phyloP scores from a whole-genome alignment of 2,797 vertebrate genomes.

The Sebastolobus altivelis region DNA sequence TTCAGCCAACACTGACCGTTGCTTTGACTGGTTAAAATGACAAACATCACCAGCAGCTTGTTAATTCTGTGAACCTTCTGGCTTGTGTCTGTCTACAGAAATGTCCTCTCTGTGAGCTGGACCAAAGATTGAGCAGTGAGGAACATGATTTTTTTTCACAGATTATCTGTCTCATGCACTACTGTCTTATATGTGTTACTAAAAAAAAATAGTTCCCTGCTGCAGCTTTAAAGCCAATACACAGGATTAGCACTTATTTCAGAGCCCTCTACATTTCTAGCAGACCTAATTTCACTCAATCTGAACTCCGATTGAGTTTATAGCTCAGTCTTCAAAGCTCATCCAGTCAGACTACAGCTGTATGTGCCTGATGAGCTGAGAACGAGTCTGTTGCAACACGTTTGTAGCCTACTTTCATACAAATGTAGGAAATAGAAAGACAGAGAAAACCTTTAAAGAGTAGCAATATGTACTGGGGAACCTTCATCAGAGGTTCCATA shows the following conservation, averaged over 20 bases:
- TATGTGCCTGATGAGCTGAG: background rate
- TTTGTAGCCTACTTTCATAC: background rate
- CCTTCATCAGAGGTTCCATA: background rate
- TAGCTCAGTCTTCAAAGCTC: background rate
- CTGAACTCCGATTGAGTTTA: background rate
- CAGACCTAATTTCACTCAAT: background rate
- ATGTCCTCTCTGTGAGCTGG: background rate
- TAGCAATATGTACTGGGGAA: background rate
- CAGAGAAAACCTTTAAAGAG: background rate
- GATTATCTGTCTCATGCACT: background rate
- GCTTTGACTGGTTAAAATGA: background rate
- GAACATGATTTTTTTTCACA: too few species aligned
- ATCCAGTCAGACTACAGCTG: background rate
- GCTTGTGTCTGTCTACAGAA: background rate
- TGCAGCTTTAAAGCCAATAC: background rate
- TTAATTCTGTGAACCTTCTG: background rate
- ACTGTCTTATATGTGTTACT: background rate
- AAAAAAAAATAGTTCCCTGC: too few species aligned
- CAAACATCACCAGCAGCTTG: background rate
- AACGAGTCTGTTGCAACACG: background rate
- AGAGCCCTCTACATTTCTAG: background rate
- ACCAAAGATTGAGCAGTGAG: background rate
- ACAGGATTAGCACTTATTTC: background rate
- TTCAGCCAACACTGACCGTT: background rate
- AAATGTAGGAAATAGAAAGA: background rate